Conservation (phyloP, 2,113 vertebrate genomes). For the Otis tarda region DNA sequence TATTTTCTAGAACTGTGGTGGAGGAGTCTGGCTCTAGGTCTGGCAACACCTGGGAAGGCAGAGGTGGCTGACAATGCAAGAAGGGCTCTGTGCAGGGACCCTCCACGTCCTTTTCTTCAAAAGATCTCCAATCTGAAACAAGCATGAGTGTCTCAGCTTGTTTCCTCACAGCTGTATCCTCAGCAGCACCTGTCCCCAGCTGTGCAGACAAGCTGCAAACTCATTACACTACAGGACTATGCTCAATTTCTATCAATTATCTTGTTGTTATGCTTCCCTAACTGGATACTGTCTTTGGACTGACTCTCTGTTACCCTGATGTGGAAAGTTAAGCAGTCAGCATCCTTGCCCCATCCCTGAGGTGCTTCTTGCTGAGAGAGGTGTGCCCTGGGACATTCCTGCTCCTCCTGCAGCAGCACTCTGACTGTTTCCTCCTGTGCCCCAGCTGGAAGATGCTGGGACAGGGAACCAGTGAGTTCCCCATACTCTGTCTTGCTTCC, state of each 20-base stretch:
- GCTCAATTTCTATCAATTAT: neutral
- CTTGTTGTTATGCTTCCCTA: neutral
- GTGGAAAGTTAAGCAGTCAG: neutral
- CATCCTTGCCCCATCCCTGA: neutral
- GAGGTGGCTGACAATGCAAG: neutral
- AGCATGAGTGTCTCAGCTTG: neutral
- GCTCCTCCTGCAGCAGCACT: neutral
- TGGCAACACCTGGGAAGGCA: neutral
- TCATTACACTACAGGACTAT: neutral
- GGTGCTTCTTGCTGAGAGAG: neutral
- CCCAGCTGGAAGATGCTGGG: neutral
- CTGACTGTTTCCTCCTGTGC: accelerated
- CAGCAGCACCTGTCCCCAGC: neutral
- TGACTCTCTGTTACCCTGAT: neutral
- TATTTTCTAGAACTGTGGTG: neutral
- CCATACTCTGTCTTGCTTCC: neutral
- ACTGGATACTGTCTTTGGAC: neutral
- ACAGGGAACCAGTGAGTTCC: neutral
- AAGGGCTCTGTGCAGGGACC: neutral
- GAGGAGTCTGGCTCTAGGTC: neutral
- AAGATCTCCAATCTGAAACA: neutral
- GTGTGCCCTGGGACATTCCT: neutral
- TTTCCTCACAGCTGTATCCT: neutral
- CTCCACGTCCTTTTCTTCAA: neutral
- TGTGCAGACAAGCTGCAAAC: neutral